These are phyloP conservation scores for Gambelia wislizenii DNA, from an alignment of 2,797 vertebrate genomes.

Conservation along the genomic window DNA sequence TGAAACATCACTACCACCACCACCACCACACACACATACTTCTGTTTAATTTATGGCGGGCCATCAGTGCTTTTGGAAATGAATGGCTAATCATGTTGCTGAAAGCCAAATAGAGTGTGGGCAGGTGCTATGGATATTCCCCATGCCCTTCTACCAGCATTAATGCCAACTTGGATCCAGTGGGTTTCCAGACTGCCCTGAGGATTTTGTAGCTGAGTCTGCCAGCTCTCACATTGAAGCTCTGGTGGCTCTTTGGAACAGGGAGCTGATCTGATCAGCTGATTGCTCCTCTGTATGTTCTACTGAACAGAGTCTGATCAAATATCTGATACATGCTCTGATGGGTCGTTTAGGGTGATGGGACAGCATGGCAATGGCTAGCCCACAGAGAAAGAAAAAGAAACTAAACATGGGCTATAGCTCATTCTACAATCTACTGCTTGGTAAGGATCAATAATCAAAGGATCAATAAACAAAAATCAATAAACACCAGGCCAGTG, in stretches of 20 bases:
- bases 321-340: neutral
- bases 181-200: constrained; percentile 28
- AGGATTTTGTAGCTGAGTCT: constrained; percentile 17
- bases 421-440: neutral
- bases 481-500: neutral
- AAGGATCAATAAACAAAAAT: no score
- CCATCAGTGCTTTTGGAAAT: constrained; percentile 43
- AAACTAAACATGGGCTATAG: neutral
- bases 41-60: constrained; percentile 26
- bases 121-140: constrained; percentile 59
- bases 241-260: neutral
- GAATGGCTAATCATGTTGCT: constrained; percentile 53
- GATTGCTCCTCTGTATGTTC: neutral
- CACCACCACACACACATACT: neutral
- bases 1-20: neutral
- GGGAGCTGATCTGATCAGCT: neutral
- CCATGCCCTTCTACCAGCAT: neutral
- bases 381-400: neutral
- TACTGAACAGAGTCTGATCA: neutral
- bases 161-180: neutral
- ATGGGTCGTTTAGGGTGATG: neutral
- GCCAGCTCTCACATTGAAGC: neutral
- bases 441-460: neutral
- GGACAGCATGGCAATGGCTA: neutral
- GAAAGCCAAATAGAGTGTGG: constrained; percentile 5